These are phyloP conservation scores for Labroides dimidiatus DNA, from an alignment of 2,797 vertebrate species.

Conservation along the genomic window DNA sequence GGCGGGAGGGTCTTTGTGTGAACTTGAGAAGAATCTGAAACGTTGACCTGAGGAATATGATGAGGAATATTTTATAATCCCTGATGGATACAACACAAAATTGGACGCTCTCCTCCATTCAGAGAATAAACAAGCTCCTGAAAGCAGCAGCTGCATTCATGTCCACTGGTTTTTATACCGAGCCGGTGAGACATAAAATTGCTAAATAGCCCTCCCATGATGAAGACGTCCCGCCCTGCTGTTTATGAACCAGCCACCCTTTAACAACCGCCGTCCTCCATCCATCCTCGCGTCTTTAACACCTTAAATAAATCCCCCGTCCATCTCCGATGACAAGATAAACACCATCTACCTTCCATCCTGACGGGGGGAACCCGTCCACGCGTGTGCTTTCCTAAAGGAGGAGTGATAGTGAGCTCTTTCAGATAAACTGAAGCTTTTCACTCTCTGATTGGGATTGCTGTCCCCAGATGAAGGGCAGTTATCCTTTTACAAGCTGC, in stretches of 20 bases:
- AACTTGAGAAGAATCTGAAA: too few species aligned
- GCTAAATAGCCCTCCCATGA: slow-evolving; percentile 28
- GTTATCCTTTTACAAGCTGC: slow-evolving; percentile 40
- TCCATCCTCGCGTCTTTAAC: slow-evolving; percentile 54
- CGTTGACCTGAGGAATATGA: too few species aligned
- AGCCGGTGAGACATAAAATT: slow-evolving; percentile 43
- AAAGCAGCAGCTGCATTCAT: slow-evolving; percentile 1
- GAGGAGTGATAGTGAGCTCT: slow-evolving; percentile 47
- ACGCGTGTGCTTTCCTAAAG: slow-evolving; percentile 38
- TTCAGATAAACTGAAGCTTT: slow-evolving; percentile 41
- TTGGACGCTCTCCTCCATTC: too few species aligned
- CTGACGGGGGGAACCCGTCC: slow-evolving; percentile 63
- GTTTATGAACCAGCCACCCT: slow-evolving; percentile 45
- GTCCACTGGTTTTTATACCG: slow-evolving; percentile 9
- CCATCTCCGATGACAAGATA: slow-evolving; percentile 75
- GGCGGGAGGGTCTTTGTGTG: neutral
- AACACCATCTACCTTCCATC: slow-evolving; percentile 48
- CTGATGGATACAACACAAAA: neutral
- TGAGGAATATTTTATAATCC: too few species aligned
- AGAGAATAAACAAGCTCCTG: too few species aligned
- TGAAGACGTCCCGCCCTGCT: slow-evolving; percentile 17
- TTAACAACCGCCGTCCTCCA: slow-evolving; percentile 24
- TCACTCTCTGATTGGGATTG: slow-evolving; percentile 17
- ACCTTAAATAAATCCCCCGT: slow-evolving; percentile 69
- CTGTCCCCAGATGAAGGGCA: slow-evolving; percentile 32